phyloP scores from a whole-genome alignment of 37 sponge, comb jelly and placozoan genomes.

The Amphimedon queenslandica region DNA sequence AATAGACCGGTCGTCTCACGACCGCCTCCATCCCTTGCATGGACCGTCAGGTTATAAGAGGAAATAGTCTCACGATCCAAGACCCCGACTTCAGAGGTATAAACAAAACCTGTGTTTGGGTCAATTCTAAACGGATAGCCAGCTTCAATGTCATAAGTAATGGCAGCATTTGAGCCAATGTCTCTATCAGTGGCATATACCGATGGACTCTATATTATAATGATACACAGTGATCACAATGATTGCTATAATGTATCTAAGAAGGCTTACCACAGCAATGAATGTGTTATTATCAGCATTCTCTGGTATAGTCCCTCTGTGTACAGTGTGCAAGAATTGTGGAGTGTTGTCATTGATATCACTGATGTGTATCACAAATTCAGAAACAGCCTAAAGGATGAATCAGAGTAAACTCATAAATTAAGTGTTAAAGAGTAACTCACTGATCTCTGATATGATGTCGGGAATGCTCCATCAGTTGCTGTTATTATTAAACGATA shows the following conservation, averaged over 20 bases:
- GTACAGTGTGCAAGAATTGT: slow-evolving; percentile 1
- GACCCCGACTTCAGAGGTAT: not conserved
- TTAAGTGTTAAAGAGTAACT: not conserved
- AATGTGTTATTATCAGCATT: not conserved
- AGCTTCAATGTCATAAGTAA: slow-evolving; percentile 11
- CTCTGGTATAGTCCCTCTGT: slow-evolving; percentile 25
- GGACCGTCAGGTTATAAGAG: slow-evolving; percentile 1
- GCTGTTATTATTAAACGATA: slow-evolving; percentile 24
- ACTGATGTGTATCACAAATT: slow-evolving; percentile 7
- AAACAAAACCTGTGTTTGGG: not conserved
- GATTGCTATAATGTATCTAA: not conserved
- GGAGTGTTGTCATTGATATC: slow-evolving; percentile 47
- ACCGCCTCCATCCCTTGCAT: slow-evolving; percentile 12
- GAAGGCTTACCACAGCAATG: slow-evolving; percentile 15
- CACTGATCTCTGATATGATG: slow-evolving; percentile 18
- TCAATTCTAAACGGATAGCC: not conserved
- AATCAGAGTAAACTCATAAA: no score
- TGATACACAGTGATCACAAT: no score
- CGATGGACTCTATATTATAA: not conserved
- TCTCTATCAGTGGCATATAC: slow-evolving; percentile 19
- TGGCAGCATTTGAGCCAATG: slow-evolving; percentile 32
- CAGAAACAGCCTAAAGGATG: slow-evolving; percentile 10
- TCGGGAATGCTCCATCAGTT: slow-evolving; percentile 19
- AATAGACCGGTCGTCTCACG: not conserved
- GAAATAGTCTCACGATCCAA: not conserved